Evolutionary conservation across 2,113 vertebrate genomes (phyloP), one percentile per base, ranked within the genome.

Genomic region (Galeopterus variegatus): DNA sequence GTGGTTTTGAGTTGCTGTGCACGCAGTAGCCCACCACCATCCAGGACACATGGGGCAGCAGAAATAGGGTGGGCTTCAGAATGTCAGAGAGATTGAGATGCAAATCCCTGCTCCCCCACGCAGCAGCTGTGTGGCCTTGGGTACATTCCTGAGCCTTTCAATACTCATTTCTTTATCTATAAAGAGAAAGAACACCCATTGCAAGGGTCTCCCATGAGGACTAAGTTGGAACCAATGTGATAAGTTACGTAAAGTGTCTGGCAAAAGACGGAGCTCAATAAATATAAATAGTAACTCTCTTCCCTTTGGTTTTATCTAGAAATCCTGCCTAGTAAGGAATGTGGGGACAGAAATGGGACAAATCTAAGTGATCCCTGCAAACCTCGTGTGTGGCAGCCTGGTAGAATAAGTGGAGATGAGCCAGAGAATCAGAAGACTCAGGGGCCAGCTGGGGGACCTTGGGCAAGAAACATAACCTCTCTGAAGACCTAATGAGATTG

Each of bases 381-480:
- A 6, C 26, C n/a, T 56, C 48, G 48, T 36, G 28, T 73, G 1
- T 33, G 31, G 48, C 8, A 45, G 19, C 50, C 70, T 54, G 50
- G 62, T n/a, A 11, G 56, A 90, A 28, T 4, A 14, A 23, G 67
- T 1, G 0, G 19, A 93, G 58, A 3, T 4, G n/a, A 89, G 33
- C 11, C 17, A 50, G 58, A 28, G 23, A 50, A 26, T 72, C 75
- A 36, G 75, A 45, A 93, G 62, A 48, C 48, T 23, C 21, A 41
- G 26, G 19, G 69, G 62, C 60, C 64, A 72, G 54, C 94, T 82
- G 93, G 75, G 60, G 93, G 90, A 97, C 92, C 94, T 85, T 95
- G 90, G 87, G 86, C 50, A 50, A 81, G 90, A 92, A 58, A 67
- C 5, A 6, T 28, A 56, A 84, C 64, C 90, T 95, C 77, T 84